Base-by-base conservation (phyloP, 2,113 vertebrate species). In the Mus spicilegus region DNA sequence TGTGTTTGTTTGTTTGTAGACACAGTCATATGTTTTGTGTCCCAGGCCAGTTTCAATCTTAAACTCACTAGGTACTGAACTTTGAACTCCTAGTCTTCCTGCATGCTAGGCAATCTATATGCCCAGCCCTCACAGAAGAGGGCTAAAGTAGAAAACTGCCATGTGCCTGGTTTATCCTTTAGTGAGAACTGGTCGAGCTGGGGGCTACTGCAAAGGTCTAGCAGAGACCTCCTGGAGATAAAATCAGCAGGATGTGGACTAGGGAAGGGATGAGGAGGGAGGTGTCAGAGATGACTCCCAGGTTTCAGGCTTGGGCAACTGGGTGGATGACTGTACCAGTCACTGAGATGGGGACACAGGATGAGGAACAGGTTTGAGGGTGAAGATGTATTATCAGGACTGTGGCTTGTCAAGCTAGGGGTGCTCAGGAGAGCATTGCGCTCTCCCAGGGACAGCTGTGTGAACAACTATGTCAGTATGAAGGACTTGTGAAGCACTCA, bases 311-410 rank as follows among this genome's bases (percentile, higher is more conserved):
- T 95, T 93, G 85, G 81, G 87, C 87, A 94, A 94, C 93, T 7
- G 28, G 46, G 58, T 89, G 76, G 80, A 92, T 96, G 89, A 94
- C 86, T 89, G 0, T 77, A 63, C 36, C 69, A 49, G 51, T 69
- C 51, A 1, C 9, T 63, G 89, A 88, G 39, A 69, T 54, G 69
- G 91, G 39, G 54, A 94, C 88, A 76, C 42, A 72, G 78, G 82
- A 89, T 46, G 92, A 96, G 81, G 51, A 96, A 97, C 94, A 87
- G 96, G 96, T 97, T 97, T 93, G 73, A 61, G 87, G 61, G 67
- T 88, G 89, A 91, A 77, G 54, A 90, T 42, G 42, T 7, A 77
- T 87, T 63, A n/a, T 89, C 3, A 76, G 80, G 92, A 61, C 33
- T 72, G 51, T 78, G 81, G 65, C 49, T 94, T 91, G 77, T 58